Base-by-base conservation (phyloP, 2,888 invertebrate species). In the Morpho helenor region DNA sequence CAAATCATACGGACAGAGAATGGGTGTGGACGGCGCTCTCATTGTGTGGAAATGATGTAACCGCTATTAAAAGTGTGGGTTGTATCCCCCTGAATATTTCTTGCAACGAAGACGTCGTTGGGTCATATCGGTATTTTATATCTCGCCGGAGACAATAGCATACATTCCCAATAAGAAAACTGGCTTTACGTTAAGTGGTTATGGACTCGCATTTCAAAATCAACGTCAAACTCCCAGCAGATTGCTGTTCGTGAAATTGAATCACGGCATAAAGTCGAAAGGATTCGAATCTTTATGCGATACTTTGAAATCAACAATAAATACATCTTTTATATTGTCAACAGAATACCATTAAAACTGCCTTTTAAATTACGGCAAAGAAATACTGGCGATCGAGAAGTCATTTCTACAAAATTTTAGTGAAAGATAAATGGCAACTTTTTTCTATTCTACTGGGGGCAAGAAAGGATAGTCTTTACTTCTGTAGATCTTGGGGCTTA, bases 1-100 rank as follows among this genome's bases (percentile, higher is more conserved):
- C 90, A 90, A 90, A 90, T 90, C 90, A 89, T 90, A 88, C 85
- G 88, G 89, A 90, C 90, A 89, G 88, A 90, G 90, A 90, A 89
- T 90, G 90, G 90, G 90, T 89, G 90, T 90, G 90, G 90, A 90
- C 87, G 86, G 84, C 85, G 85, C 80, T 87, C 87, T 89, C 89
- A 90, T 90, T 90, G 90, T 90, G 90, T 90, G 90, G 90, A 90
- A 90, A 90, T 90, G 87, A 89, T 90, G 90, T 88, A 89, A 89
- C 88, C 86, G 80, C 90, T 88, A 90, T 90, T 89, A 90, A 89
- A 89, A 90, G 90, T 90, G 90, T 90, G 87, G 90, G 90, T 77
- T 74, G 89, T 88, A 86, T 88, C 87, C 88, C 31, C 87, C 85
- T 89, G 87, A 88, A 89, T 88, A 89, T 89, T 89, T 89, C 89